These are phyloP conservation scores for Taeniopygia guttata DNA, from an alignment of 2,797 vertebrate species.

Conservation along the genomic window DNA sequence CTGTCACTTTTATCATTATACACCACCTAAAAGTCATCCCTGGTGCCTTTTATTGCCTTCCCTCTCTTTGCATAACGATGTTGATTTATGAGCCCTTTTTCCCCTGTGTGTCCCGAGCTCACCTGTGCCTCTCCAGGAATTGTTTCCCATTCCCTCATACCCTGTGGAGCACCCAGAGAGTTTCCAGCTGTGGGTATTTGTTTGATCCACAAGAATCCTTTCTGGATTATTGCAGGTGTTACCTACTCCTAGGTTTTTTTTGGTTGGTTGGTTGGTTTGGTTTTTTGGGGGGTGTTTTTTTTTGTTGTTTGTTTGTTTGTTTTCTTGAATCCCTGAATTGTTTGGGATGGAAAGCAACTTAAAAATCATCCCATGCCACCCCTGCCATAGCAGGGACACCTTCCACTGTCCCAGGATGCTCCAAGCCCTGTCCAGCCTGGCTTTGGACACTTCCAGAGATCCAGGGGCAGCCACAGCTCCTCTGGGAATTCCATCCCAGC, in stretches of 20 bases:
- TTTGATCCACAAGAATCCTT: not conserved
- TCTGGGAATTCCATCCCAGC: not conserved
- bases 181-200: not conserved
- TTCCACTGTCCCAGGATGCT: not conserved
- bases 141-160: fast-evolving
- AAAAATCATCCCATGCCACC: fast-evolving
- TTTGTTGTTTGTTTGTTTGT: too few species aligned
- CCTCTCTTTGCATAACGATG: not conserved
- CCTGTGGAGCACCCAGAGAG: not conserved
- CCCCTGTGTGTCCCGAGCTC: not conserved
- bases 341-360: not conserved
- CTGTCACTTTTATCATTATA: not conserved
- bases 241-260: fast-evolving
- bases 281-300: too few species aligned
- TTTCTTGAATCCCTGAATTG: not conserved
- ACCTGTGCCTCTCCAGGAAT: not conserved
- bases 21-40: not conserved
- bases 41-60: not conserved
- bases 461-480: not conserved
- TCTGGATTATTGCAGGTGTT: not conserved
- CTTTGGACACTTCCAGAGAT: not conserved
- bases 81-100: not conserved
- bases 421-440: not conserved
- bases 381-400: not conserved
- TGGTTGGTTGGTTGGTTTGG: too few species aligned